Evolutionary conservation across 2,888 invertebrate species (phyloP).

Genomic region (Diarsia mendica): DNA sequence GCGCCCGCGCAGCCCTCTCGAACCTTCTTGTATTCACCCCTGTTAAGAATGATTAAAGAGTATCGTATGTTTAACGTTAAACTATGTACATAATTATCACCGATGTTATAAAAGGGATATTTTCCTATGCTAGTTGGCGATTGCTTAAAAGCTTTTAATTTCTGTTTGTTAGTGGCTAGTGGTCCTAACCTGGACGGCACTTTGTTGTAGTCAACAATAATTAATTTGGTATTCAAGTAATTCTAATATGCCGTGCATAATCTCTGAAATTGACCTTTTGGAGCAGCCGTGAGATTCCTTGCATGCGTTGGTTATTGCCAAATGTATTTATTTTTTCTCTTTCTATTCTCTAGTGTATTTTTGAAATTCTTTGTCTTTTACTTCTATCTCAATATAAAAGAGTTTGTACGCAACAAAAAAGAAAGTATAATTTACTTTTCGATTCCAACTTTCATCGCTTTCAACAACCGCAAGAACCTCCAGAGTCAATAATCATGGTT

Average conservation of each 20-base stretch:
- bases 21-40: conserved; percentile 66
- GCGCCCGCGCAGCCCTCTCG: conserved; percentile 72
- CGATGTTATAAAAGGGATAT: no score
- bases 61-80: background rate
- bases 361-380: background rate
- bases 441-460: conserved; percentile 50
- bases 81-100: background rate
- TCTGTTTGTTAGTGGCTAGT: background rate
- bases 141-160: background rate
- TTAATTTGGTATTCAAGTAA: background rate
- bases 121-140: background rate
- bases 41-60: conserved; percentile 7
- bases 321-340: background rate
- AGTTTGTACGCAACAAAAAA: conserved; percentile 8
- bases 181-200: background rate
- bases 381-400: no score
- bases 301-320: background rate
- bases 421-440: conserved; percentile 55
- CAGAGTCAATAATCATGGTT: conserved; percentile 47
- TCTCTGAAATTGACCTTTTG: background rate
- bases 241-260: background rate
- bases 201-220: background rate
- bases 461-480: conserved; percentile 48
- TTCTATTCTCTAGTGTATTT: no score
- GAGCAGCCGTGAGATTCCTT: background rate